These are phyloP conservation scores for Hydrochoerus hydrochaeris DNA, from an alignment of 2,113 vertebrate species.

Conservation along the genomic window DNA sequence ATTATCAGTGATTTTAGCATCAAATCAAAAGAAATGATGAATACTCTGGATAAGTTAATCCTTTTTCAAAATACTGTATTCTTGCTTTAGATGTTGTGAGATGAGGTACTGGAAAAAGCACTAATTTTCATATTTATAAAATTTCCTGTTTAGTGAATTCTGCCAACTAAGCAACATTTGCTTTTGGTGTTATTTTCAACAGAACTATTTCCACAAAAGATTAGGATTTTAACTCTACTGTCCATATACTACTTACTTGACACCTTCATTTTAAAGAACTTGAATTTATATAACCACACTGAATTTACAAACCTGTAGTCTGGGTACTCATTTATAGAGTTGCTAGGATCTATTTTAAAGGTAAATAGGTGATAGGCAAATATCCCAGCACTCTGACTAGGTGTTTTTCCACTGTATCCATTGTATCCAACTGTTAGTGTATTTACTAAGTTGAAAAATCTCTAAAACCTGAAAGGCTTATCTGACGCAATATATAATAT, in stretches of 20 bases:
- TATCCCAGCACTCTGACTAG: neutral
- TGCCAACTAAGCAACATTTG: neutral
- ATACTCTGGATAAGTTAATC: neutral
- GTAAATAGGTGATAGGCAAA: neutral
- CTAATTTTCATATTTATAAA: conserved; percentile 3
- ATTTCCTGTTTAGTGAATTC: conserved; percentile 21
- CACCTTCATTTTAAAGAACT: conserved; percentile 8
- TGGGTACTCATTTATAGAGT: neutral
- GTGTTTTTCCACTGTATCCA: neutral
- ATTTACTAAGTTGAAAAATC: neutral
- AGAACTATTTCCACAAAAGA: neutral
- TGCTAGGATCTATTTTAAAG: neutral
- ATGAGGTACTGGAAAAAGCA: neutral
- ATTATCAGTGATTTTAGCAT: neutral
- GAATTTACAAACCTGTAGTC: neutral
- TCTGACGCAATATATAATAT: neutral
- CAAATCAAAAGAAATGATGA: neutral
- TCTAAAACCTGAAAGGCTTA: neutral
- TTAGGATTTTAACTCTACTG: neutral
- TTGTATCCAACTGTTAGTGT: neutral
- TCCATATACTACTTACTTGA: neutral
- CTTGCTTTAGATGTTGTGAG: conserved; percentile 34
- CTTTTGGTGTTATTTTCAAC: neutral
- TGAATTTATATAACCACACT: neutral
- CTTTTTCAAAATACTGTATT: neutral